These are phyloP conservation scores for Labrus mixtus DNA, from an alignment of 2,113 vertebrate species.

Conservation along the genomic window DNA sequence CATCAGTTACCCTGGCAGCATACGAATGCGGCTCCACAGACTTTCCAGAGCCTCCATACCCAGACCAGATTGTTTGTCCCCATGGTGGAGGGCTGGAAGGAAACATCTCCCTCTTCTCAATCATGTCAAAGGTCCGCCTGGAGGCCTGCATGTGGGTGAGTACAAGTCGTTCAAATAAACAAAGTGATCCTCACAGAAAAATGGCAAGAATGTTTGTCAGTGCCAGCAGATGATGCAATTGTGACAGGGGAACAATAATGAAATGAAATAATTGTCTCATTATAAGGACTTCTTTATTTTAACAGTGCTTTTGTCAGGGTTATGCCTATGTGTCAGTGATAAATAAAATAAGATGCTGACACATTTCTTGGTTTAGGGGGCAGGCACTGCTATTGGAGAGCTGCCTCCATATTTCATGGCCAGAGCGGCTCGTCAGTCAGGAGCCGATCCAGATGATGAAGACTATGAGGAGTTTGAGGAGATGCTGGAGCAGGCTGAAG, in stretches of 20 bases:
- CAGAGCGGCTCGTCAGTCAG: conserved; percentile 94
- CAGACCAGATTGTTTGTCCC: conserved; percentile 95
- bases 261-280: too few species aligned
- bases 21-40: conserved; percentile 97
- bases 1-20: conserved; percentile 96
- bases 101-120: conserved; percentile 92
- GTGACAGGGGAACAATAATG: too few species aligned
- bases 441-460: conserved; percentile 96
- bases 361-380: conserved; percentile 84
- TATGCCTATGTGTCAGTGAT: too few species aligned
- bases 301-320: background rate
- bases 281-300: background rate
- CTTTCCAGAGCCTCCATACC: conserved; percentile 98
- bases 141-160: conserved; percentile 99
- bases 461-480: conserved; percentile 99
- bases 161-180: conserved; percentile 14
- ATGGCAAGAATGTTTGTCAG: conserved; percentile 7
- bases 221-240: background rate
- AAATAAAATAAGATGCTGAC: background rate
- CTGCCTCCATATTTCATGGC: conserved; percentile 99
- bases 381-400: conserved; percentile 97
- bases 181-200: background rate
- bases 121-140: conserved; percentile 98
- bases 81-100: conserved; percentile 81
- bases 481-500: conserved; percentile 95